Evolutionary conservation across 23 tunicate species (phyloP), one percentile per base, ranked within the genome.

Genomic region (Phallusia fumigata): DNA sequence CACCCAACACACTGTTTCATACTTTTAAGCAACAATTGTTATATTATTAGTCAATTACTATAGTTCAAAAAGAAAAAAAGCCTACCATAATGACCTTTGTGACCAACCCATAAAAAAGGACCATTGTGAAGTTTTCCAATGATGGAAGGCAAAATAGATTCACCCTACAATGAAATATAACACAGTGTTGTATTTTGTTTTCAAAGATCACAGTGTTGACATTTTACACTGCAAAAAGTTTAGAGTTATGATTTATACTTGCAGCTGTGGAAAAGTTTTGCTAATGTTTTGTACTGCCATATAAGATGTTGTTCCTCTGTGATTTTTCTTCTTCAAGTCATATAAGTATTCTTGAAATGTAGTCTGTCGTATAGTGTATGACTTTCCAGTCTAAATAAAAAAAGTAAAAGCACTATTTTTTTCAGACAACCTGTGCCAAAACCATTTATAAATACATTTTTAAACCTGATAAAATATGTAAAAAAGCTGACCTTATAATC

Each of bases 221-320:
- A 40, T 40, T 40, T 10, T 40, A 10, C 47, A 40, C n/a, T n/a
- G n/a, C n/a, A n/a, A n/a, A n/a, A n/a, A n/a, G n/a, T n/a, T 40
- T 40, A 40, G 10, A 40, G 47, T 40, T 6, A 16, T 6, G 13
- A 45, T 44, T 12, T 19, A 28, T 73, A 84, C 89, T 65, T 83
- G 84, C 11, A 93, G 74, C 45, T 93, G 87, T 2, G 98, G 98
- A 77, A 93, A 93, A n/a, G 76, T 77, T 88, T 93, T 88, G 77
- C 76, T 76, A 49, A 93, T 93, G 74, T 93, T 93, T 82, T 93
- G 98, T 76, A 93, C 98, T 8, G 98, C 98, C 98, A 93, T 93
- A 65, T 93, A 93, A 52, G 98, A 93, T 18, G 88, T 84, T 31
- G 32, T 19, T 28, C 89, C 89, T 44, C 83, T 83, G 0, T 79